Base-by-base conservation (phyloP, 2,113 vertebrate species). In the Serinus canaria region DNA sequence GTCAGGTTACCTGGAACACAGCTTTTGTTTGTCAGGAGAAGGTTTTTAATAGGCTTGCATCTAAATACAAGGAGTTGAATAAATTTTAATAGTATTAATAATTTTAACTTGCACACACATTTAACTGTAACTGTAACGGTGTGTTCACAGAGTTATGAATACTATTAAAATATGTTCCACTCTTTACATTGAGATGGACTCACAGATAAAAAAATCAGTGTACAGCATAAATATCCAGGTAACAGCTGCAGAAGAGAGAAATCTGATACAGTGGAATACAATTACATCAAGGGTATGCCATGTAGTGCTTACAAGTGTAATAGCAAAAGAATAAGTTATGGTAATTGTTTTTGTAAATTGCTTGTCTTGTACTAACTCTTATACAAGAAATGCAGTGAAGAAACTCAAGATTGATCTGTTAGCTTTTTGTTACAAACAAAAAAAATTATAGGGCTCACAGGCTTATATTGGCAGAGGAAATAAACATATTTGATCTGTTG, bases 51-150 rank as follows among this genome's bases (percentile, higher is more conserved):
- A 92, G 75, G 20, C 13, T 88, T 44, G n/a, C 64, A 83, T 93
- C 60, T 81, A 96, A 91, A 80, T 70, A 69, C 15, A 62, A 81
- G 37, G 39, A 86, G 46, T 50, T 77, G 63, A 95, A 96, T 92
- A 92, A 31, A 95, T 96, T 92, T 94, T 87, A 92, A 87, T 87
- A 90, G 62, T n/a, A 84, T 91, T 95, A 70, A 93, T 94, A 94
- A 91, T 68, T 95, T 73, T 83, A 83, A 63, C 70, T 72, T 35
- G 33, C 2, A 49, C 31, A 76, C 33, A 59, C 33, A 69, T 41
- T 83, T 92, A 84, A 75, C 56, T 79, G 18, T 30, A 85, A 86
- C 37, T 66, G 23, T 53, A 56, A 56, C 16, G 37, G 8, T 6
- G 1, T 84, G 16, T 41, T 1, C 58, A 53, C 13, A 28, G 78